Conservation (phyloP, 2,888 invertebrate genomes). For the Aporophyla lueneburgensis region DNA sequence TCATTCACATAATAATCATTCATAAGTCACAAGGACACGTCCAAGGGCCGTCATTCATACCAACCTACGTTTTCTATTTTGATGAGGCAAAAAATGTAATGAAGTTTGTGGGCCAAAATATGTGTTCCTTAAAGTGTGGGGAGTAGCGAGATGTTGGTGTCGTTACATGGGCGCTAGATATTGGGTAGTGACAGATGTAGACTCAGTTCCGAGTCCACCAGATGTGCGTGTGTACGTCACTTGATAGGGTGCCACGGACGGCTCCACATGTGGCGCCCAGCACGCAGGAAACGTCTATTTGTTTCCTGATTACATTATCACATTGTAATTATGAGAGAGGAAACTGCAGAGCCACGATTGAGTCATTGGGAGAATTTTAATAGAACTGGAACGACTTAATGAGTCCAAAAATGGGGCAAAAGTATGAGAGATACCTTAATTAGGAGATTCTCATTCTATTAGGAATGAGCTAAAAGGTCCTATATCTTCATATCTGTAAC, state of each 20-base stretch:
- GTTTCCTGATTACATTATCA: slow-evolving; percentile 78
- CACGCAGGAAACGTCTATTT: slow-evolving; percentile 79
- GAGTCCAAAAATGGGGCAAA: not conserved
- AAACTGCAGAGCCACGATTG: slow-evolving; percentile 52
- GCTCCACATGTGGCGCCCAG: slow-evolving; percentile 74
- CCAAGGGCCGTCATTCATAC: slow-evolving; percentile 80
- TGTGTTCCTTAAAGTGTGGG: slow-evolving; percentile 75
- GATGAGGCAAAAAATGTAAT: slow-evolving; percentile 77
- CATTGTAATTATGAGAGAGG: slow-evolving; percentile 67
- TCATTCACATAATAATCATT: slow-evolving; percentile 82
- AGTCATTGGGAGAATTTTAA: slow-evolving; percentile 49
- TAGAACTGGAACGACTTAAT: slow-evolving; percentile 29
- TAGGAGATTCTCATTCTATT: slow-evolving; percentile 5
- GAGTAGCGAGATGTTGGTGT: slow-evolving; percentile 62
- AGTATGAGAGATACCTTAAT: slow-evolving; percentile 10
- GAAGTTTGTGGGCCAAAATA: slow-evolving; percentile 77
- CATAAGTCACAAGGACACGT: slow-evolving; percentile 79
- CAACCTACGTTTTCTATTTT: slow-evolving; percentile 71
- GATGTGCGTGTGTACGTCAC: slow-evolving; percentile 75
- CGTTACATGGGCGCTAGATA: slow-evolving; percentile 56
- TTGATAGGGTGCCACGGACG: slow-evolving; percentile 63
- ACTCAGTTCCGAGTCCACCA: slow-evolving; percentile 79
- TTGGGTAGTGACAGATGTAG: slow-evolving; percentile 76
- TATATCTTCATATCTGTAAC: not conserved
- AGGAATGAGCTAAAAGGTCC: not conserved